phyloP scores from a whole-genome alignment of 2,113 vertebrate species.

The Atherinomorus stipes region DNA sequence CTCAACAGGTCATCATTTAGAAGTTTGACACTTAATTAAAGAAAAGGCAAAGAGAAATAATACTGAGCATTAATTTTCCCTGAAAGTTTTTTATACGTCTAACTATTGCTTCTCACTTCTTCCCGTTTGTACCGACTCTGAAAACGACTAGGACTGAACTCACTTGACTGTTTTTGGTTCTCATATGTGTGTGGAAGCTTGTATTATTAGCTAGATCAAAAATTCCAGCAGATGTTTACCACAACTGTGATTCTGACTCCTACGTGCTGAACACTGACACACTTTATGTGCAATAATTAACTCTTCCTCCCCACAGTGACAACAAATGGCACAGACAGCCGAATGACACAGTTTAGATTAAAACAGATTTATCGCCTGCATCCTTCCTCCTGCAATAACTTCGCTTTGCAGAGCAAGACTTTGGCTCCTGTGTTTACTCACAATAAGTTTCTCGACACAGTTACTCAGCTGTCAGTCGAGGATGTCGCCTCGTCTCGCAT shows the following conservation, averaged over 20 bases:
- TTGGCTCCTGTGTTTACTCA: constrained; percentile 30
- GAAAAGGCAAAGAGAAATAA: no score
- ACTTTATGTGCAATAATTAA: constrained; percentile 42
- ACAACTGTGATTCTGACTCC: not conserved
- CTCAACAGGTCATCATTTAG: no score
- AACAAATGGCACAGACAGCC: constrained; percentile 31
- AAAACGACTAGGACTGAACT: constrained; percentile 27
- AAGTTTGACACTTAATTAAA: no score
- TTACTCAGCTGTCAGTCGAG: not conserved
- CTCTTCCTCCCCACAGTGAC: constrained; percentile 14
- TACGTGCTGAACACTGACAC: constrained; percentile 23
- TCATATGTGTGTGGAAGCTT: constrained; percentile 9
- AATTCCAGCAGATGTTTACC: not conserved
- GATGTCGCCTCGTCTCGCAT: constrained; percentile 36
- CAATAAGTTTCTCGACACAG: constrained; percentile 37
- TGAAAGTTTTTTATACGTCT: constrained; percentile 36
- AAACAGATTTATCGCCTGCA: constrained; percentile 5
- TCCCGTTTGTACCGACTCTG: constrained; percentile 41
- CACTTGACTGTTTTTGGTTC: constrained; percentile 19
- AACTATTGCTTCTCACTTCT: constrained; percentile 43
- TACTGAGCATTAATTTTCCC: constrained; percentile 46
- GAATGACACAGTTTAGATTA: constrained; percentile 42
- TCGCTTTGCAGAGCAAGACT: constrained; percentile 11
- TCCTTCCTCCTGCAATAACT: constrained; percentile 2
- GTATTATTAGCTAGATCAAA: constrained; percentile 10